Base-by-base conservation (phyloP, 1,140 invertebrate species). In the Atta cephalotes region DNA sequence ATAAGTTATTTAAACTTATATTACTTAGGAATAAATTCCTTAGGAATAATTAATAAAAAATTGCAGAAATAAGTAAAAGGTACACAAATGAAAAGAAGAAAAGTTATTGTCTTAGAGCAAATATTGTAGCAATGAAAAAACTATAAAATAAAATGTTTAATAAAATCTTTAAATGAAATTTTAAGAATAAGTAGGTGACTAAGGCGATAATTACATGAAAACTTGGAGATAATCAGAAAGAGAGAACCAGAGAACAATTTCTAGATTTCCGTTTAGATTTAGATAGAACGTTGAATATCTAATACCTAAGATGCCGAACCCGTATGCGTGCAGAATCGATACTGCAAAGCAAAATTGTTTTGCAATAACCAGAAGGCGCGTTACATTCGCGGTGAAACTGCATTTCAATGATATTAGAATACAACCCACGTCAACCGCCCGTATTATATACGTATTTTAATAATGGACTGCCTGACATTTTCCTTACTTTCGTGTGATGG, bases 291-390 rank as follows among this genome's bases (percentile, higher is more conserved):
- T 86, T 88, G 88, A 90, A 25, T 25, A 25, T 0, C 89, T 70
- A 81, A 72, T 79, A 82, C 60, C 51, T 62, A 77, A 84, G 66
- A 76, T 87, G 66, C 87, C 68, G 66, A 91, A 88, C 87, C 78
- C 82, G 88, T 78, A 51, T 87, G 70, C 56, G 31, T 80, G 60
- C 51, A 53, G 58, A 56, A 49, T 28, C 66, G 49, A 86, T 68
- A 78, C 56, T 25, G 62, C 51, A 9, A 65, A 62, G 58, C n/a
- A 70, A 79, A 91, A 91, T 90, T 76, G 78, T 91, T 91, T 90
- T 85, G 89, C 87, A 91, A 91, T 85, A 90, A 90, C 77, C 66
- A 81, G 79, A 70, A 81, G 56, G 89, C 65, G 88, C 87, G 72
- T 88, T 88, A 76, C 66, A 18, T 62, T 58, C 66, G 51, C 49